These are phyloP conservation scores for Aethes cnicana DNA, from an alignment of 2,888 invertebrate genomes.

Conservation along the genomic window DNA sequence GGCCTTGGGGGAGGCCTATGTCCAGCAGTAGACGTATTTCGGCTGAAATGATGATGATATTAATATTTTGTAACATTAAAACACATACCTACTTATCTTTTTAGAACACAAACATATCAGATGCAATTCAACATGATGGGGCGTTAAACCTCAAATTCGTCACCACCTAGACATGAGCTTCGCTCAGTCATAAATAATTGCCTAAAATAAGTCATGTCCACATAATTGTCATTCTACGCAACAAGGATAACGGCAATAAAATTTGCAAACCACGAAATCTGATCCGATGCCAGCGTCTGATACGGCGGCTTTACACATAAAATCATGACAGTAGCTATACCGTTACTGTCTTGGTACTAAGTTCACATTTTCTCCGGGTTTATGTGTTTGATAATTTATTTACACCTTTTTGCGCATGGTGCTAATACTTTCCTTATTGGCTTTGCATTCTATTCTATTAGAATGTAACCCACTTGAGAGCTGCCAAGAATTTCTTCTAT, in stretches of 20 bases:
- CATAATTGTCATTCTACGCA: conserved; percentile 25
- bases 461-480: not conserved
- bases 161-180: not conserved
- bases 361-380: not conserved
- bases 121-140: not conserved
- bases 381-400: conserved; percentile 10
- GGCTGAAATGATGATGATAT: too few relatives aligned
- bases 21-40: too few relatives aligned
- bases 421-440: too few relatives aligned
- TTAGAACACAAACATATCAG: too few relatives aligned
- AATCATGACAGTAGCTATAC: conserved; percentile 36
- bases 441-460: too few relatives aligned
- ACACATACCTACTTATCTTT: too few relatives aligned
- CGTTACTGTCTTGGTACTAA: conserved; percentile 14
- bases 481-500: not conserved
- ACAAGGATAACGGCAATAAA: conserved; percentile 37
- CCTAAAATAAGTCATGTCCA: conserved; percentile 7
- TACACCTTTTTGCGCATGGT: not conserved
- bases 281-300: conserved; percentile 56
- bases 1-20: too few relatives aligned
- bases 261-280: conserved; percentile 52
- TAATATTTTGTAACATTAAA: too few relatives aligned
- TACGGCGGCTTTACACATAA: conserved; percentile 38
- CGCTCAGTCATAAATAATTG: conserved; percentile 12
- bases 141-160: conserved; percentile 14